A percentile compares a stretch with the other conserved stretches of the same genome.
Evolutionary conservation across 2,888 invertebrate species (phyloP).

Genomic region (Epistrophe grossulariae): DNA sequence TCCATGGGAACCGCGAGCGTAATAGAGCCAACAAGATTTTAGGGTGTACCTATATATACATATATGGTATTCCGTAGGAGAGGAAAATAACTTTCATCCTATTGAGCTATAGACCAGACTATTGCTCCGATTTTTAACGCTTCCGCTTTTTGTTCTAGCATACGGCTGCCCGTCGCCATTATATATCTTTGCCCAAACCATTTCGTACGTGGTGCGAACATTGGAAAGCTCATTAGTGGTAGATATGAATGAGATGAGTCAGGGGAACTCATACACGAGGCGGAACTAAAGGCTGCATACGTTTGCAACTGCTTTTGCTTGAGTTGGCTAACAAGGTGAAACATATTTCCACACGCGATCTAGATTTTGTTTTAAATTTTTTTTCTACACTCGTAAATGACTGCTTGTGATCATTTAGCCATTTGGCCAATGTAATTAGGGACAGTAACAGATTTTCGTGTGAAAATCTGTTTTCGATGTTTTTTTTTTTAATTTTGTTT

Average conservation of each 20-base stretch:
- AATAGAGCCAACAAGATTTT: conserved; percentile 61
- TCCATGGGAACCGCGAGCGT: conserved; percentile 63
- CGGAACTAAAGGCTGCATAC: conserved; percentile 78
- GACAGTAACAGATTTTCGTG: conserved; percentile 73
- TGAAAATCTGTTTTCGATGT: conserved; percentile 68
- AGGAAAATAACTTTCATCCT: conserved; percentile 26
- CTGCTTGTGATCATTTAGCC: conserved; percentile 51
- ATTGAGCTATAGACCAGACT: conserved; percentile 3
- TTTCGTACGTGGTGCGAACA: conserved; percentile 64
- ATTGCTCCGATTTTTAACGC: conserved; percentile 65
- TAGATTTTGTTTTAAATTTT: conserved; percentile 52
- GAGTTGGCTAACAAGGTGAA: conserved; percentile 82
- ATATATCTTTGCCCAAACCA: conserved; percentile 14
- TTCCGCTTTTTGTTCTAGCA: conserved; percentile 49
- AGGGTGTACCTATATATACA: too few species aligned
- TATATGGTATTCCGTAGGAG: conserved; percentile 23
- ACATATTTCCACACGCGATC: conserved; percentile 82
- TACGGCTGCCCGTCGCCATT: conserved; percentile 39
- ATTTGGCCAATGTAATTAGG: conserved; percentile 59
- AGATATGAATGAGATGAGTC: conserved; percentile 36
- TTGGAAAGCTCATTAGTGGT: conserved; percentile 73
- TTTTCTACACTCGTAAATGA: conserved; percentile 59
- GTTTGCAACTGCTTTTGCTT: conserved; percentile 77
- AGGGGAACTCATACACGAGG: conserved; percentile 52
- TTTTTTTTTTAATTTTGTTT: conserved; percentile 14